Evolutionary conservation across 2,888 invertebrate genomes (phyloP).

Genomic region (Minunthozetes semirufus): DNA sequence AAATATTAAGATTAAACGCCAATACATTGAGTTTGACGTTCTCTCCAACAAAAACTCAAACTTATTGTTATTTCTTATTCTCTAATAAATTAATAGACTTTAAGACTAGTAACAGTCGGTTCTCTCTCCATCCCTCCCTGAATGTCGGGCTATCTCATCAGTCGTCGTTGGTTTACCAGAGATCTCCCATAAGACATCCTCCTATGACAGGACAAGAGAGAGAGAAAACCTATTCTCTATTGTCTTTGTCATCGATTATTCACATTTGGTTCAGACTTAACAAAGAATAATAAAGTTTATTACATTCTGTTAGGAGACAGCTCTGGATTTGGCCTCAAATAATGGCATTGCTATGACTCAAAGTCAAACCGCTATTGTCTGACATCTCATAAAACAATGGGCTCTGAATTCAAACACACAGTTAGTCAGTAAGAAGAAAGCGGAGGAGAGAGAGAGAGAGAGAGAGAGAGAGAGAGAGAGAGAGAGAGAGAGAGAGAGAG

Average conservation of each 20-base stretch:
- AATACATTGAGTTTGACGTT: too few species aligned
- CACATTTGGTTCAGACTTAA: neutral
- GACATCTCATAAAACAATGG: neutral
- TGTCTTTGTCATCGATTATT: neutral
- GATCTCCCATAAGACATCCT: neutral
- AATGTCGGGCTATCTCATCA: neutral
- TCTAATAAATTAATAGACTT: neutral
- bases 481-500: too few species aligned
- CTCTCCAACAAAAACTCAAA: too few species aligned
- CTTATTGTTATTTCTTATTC: neutral
- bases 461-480: too few species aligned
- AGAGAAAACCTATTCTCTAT: neutral
- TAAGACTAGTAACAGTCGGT: neutral
- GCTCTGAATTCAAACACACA: neutral
- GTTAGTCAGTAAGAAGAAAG: too few species aligned
- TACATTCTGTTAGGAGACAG: too few species aligned
- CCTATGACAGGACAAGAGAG: neutral
- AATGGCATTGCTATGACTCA: too few species aligned
- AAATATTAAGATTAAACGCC: too few species aligned
- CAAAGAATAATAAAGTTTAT: conserved; percentile 3
- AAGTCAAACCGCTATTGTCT: neutral
- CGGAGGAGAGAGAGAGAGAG: too few species aligned
- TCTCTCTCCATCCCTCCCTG: neutral
- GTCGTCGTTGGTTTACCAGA: neutral
- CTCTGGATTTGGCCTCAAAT: too few species aligned